These are phyloP conservation scores for Acomys russatus DNA, from an alignment of 2,797 vertebrate genomes.

Conservation along the genomic window DNA sequence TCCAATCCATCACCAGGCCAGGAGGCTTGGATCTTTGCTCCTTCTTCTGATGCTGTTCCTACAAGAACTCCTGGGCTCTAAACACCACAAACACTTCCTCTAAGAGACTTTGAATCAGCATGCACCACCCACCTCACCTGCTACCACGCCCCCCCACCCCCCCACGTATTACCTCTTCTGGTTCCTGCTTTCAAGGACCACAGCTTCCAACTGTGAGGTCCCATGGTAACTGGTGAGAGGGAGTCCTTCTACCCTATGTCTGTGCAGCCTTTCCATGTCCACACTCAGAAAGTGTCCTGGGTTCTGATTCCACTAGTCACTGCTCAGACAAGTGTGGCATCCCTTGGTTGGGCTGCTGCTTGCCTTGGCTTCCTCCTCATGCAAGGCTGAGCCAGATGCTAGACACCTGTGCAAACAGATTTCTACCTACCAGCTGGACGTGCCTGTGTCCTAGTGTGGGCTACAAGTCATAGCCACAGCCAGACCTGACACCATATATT, in stretches of 20 bases:
- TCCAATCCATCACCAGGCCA: not conserved
- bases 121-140: accelerated
- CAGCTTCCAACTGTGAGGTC: too few relatives aligned
- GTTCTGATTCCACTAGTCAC: not conserved
- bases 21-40: not conserved
- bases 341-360: not conserved
- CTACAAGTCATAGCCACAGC: not conserved
- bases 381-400: not conserved
- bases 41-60: not conserved
- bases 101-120: accelerated
- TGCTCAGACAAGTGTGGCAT: not conserved
- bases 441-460: not conserved
- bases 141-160: not conserved
- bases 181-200: not conserved
- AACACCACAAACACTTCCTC: not conserved
- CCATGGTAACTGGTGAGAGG: accelerated
- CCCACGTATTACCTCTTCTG: accelerated
- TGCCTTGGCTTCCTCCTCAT: not conserved
- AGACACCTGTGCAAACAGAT: not conserved
- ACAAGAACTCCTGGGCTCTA: not conserved
- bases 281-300: conserved; percentile 36
- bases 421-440: not conserved
- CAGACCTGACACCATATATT: not conserved
- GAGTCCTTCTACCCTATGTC: not conserved
- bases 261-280: not conserved